Base-by-base conservation (phyloP, 2,797 vertebrate genomes). In the Bryconaethiops microstoma region DNA sequence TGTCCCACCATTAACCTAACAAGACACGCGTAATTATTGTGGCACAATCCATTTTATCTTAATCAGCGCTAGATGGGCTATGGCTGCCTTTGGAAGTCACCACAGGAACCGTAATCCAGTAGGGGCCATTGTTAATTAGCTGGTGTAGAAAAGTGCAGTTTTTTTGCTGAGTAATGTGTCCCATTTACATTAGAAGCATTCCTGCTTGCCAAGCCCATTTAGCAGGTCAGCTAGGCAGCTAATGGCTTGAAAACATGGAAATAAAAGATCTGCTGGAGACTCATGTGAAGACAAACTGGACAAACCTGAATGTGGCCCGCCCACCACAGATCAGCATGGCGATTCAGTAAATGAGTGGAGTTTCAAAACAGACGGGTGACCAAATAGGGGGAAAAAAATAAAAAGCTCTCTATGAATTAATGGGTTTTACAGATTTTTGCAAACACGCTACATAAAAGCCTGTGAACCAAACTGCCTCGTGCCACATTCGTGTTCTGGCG, bases 191-290 rank as follows among this genome's bases (percentile, higher is more conserved):
- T 72, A 84, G 52, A 60, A 40, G 25, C 52, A n/a, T 83, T 83
- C 57, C 45, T 72, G 77, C 74, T 67, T 54, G 78, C 78, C 81
- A 80, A 80, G 79, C 70, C 80, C 69, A 74, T 83, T 86, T 79
- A 84, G 76, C 64, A 74, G 82, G 77, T 78, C 64, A 81, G 80
- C 77, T 84, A 73, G 81, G 83, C 81, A 82, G 69, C 69, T 83
- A 82, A 85, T 87, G 74, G 80, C 71, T 74, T 65, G 62, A 76
- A 86, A 80, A 85, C 62, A 80, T 50, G 74, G 54, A 52, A 81
- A 82, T 21, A 82, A 81, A 81, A 16, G 35, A 39, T 48, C 54
- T 52, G 29, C 45, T 70, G 64, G 65, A 13, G 17, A 77, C 59
- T 74, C 60, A 48, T 54, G 29, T 65, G n/a, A 35, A 80, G n/a